phyloP scores from a whole-genome alignment of 2,888 invertebrate genomes.

The Petrolisthes manimaculis region DNA sequence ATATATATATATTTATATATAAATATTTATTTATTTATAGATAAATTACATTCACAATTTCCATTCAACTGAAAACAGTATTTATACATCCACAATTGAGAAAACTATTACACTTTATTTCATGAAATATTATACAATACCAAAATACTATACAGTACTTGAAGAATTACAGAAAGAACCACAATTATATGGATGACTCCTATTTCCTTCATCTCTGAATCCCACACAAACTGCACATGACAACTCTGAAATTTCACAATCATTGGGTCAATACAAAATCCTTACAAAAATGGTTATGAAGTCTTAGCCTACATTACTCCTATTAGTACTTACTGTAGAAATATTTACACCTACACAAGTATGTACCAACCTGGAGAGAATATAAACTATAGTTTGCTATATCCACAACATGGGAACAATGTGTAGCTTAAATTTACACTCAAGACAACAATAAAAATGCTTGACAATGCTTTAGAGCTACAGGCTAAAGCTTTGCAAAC shows the following conservation, averaged over 20 bases:
- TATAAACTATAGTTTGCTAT: slow-evolving; percentile 54
- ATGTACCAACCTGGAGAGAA: slow-evolving; percentile 40
- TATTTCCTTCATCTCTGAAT: slow-evolving; percentile 25
- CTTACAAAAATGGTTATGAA: slow-evolving; percentile 58
- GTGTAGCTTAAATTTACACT: slow-evolving; percentile 40
- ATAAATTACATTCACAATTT: not conserved
- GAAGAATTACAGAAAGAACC: slow-evolving; percentile 22
- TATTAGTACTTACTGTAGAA: slow-evolving; percentile 19
- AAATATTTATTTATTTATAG: slow-evolving; percentile 4
- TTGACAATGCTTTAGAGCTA: slow-evolving; percentile 63
- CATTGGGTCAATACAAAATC: slow-evolving; percentile 51
- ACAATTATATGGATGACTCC: slow-evolving; percentile 21
- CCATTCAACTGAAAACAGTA: slow-evolving; percentile 28
- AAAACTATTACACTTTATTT: slow-evolving; percentile 2
- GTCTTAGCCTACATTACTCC: slow-evolving; percentile 40
- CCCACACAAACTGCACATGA: slow-evolving; percentile 39
- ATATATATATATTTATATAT: not conserved
- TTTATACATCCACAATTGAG: not conserved
- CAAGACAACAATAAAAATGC: slow-evolving; percentile 39
- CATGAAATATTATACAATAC: slow-evolving; percentile 4
- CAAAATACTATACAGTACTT: slow-evolving; percentile 7
- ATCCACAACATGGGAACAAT: slow-evolving; percentile 53
- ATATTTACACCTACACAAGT: slow-evolving; percentile 54
- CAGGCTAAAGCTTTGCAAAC: slow-evolving; percentile 63
- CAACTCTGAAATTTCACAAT: slow-evolving; percentile 37